A percentile compares a stretch with the other conserved stretches of the same genome.
These are phyloP conservation scores for Poeciliopsis presidionis DNA, from an alignment of 2,797 vertebrate genomes.

Conservation along the genomic window DNA sequence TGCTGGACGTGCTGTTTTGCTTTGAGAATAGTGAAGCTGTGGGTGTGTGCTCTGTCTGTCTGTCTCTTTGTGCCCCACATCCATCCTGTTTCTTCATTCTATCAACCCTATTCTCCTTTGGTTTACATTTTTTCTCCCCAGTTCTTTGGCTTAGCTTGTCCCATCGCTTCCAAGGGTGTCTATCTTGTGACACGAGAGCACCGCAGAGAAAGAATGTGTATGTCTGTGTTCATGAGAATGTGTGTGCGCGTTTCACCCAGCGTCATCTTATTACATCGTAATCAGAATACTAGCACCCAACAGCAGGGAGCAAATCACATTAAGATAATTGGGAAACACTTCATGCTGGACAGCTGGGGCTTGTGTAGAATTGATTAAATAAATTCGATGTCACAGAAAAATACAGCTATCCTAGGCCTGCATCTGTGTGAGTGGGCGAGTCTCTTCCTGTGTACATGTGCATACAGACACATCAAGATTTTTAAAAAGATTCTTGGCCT, in stretches of 20 bases:
- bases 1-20: constrained; percentile 49
- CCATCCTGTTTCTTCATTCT: constrained; percentile 53
- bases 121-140: constrained; percentile 44
- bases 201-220: constrained; percentile 29
- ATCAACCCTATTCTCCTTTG: constrained; percentile 54
- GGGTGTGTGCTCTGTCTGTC: constrained; percentile 48
- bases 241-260: constrained; percentile 30
- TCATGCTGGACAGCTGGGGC: constrained; percentile 75
- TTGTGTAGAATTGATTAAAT: constrained; percentile 72
- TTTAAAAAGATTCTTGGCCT: constrained; percentile 20
- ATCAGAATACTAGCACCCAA: constrained; percentile 68
- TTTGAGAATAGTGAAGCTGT: constrained; percentile 58
- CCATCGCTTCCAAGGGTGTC: constrained; percentile 63
- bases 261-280: constrained; percentile 61
- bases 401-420: constrained; percentile 35
- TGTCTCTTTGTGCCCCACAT: constrained; percentile 60
- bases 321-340: constrained; percentile 78
- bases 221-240: background rate
- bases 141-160: constrained; percentile 63
- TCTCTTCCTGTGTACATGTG: background rate
- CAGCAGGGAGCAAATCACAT: constrained; percentile 74
- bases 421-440: constrained; percentile 13
- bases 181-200: constrained; percentile 57
- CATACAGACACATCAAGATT: constrained; percentile 14
- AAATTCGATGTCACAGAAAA: constrained; percentile 68